Conservation (phyloP, 2,888 invertebrate species). For the Caenorhabditis panamensis region DNA sequence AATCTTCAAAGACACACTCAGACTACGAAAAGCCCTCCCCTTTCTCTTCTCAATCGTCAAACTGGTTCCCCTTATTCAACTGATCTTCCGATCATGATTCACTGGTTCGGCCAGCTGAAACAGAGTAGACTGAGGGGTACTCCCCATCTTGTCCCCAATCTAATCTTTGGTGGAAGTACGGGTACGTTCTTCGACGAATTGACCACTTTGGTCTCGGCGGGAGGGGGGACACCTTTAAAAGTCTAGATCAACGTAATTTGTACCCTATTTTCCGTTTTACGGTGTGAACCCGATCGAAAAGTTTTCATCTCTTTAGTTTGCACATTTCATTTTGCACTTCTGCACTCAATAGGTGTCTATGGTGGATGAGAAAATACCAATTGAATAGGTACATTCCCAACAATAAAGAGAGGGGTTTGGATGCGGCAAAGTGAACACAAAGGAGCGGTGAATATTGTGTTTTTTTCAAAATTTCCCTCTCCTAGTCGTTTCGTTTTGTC, state of each 20-base stretch:
- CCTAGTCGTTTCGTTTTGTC: no score
- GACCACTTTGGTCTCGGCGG: conserved; percentile 21
- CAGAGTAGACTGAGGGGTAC: conserved; percentile 28
- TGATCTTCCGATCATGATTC: conserved; percentile 55
- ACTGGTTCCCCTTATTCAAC: conserved; percentile 20
- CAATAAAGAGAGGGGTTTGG: conserved; percentile 9
- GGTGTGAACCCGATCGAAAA: no score
- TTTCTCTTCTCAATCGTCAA: neutral
- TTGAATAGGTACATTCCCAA: conserved; percentile 7
- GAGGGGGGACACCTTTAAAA: conserved; percentile 49
- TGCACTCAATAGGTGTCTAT: no score
- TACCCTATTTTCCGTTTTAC: conserved; percentile 6
- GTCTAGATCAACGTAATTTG: conserved; percentile 31
- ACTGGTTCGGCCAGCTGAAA: conserved; percentile 49
- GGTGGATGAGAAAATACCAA: neutral
- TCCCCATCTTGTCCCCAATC: conserved; percentile 1
- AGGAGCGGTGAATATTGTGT: neutral
- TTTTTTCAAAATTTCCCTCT: neutral
- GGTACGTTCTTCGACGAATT: conserved; percentile 49
- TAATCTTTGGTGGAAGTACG: conserved; percentile 42
- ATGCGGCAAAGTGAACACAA: neutral
- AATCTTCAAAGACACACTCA: conserved; percentile 34
- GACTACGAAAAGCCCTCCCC: no score
- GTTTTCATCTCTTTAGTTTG: neutral
- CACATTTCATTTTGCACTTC: neutral